Conservation (phyloP, 2,113 vertebrate genomes). For the Paradoxurus hermaphroditus region DNA sequence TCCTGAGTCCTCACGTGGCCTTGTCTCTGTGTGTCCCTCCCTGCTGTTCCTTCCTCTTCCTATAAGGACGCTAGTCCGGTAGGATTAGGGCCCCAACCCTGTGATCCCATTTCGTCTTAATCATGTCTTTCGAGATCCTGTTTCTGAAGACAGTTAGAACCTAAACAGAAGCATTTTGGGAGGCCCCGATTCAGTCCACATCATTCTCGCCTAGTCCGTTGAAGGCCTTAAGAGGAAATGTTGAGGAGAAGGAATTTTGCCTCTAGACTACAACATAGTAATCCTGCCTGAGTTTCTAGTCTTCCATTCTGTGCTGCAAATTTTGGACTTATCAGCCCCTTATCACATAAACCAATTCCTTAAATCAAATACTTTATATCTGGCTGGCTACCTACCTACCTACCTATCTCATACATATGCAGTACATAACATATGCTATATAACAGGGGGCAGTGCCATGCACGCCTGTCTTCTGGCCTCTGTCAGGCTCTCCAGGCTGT, state of each 20-base stretch:
- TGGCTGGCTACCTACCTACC: neutral
- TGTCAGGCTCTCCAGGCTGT: fast-evolving
- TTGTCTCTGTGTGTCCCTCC: neutral
- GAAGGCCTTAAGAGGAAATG: neutral
- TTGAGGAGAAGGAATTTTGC: neutral
- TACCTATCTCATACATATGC: neutral
- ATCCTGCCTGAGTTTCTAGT: neutral
- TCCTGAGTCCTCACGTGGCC: neutral
- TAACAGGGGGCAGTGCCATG: neutral
- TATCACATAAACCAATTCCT: neutral
- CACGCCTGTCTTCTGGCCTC: neutral
- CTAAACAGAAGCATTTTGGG: neutral
- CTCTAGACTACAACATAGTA: neutral
- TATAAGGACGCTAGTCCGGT: neutral
- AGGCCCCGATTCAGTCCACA: neutral
- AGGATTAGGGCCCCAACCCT: neutral
- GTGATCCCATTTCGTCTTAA: neutral
- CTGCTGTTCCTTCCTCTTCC: neutral
- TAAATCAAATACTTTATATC: neutral
- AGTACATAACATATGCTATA: neutral
- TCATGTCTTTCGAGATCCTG: neutral
- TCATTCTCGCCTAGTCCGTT: neutral
- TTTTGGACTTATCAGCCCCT: neutral
- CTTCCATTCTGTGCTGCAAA: neutral
- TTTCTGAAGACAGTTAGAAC: neutral